These are phyloP conservation scores for Meloidogyne chitwoodi DNA, from an alignment of 1,140 invertebrate genomes.

Conservation along the genomic window DNA sequence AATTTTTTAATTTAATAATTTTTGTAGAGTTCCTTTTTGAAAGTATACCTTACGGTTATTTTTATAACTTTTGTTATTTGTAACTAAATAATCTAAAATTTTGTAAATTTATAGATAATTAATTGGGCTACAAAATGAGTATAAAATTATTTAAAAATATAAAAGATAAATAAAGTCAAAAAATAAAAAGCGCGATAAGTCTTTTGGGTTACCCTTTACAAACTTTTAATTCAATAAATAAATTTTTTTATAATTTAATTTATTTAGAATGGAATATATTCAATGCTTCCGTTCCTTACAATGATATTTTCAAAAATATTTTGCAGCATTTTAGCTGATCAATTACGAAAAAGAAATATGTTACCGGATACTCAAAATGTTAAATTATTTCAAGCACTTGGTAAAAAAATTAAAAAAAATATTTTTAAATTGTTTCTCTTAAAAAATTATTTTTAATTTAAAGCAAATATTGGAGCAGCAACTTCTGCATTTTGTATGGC, in stretches of 20 bases:
- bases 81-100: too few species aligned
- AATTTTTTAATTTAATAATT: not conserved
- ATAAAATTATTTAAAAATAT: too few species aligned
- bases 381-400: slow-evolving; percentile 35
- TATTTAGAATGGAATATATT: slow-evolving; percentile 39
- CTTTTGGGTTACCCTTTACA: too few species aligned
- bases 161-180: too few species aligned
- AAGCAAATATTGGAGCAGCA: not conserved
- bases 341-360: slow-evolving; percentile 9
- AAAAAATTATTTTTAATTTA: not conserved
- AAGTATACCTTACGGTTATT: too few species aligned
- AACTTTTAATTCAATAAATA: too few species aligned
- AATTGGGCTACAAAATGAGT: too few species aligned
- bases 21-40: too few species aligned
- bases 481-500: not conserved
- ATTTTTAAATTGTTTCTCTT: not conserved
- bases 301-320: slow-evolving; percentile 30
- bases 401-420: slow-evolving; percentile 3
- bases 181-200: too few species aligned
- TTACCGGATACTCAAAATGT: slow-evolving; percentile 17
- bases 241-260: too few species aligned
- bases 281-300: slow-evolving; percentile 28
- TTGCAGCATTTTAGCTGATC: slow-evolving; percentile 18
- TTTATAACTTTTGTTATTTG: too few species aligned
- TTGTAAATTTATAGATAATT: too few species aligned